These are phyloP conservation scores for Semnopithecus entellus DNA, from an alignment of 2,113 vertebrate genomes.

Conservation along the genomic window DNA sequence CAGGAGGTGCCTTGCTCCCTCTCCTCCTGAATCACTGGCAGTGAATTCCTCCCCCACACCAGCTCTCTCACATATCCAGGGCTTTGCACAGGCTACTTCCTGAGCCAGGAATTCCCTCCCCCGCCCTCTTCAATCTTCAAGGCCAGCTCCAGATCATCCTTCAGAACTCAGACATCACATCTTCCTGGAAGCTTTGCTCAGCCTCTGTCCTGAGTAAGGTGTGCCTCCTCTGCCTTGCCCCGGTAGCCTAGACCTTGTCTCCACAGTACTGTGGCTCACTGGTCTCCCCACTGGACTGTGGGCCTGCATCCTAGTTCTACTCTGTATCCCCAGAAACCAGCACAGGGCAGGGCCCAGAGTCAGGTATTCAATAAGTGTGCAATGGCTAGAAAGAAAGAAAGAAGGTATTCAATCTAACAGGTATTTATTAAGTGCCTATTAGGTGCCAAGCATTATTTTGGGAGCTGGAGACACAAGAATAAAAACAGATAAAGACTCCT, in stretches of 20 bases:
- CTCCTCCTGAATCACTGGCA: constrained; percentile 28
- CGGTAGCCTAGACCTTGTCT: not conserved
- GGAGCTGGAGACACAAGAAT: not conserved
- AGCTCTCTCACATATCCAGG: not conserved
- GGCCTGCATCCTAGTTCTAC: not conserved
- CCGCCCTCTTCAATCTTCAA: not conserved
- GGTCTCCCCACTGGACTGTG: not conserved
- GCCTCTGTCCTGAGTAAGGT: not conserved
- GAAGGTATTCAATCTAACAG: not conserved
- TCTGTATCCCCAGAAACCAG: not conserved
- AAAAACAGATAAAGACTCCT: not conserved
- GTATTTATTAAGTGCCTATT: not conserved
- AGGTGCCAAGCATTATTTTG: constrained; percentile 2
- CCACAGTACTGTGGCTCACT: not conserved
- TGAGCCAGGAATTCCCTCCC: constrained; percentile 35
- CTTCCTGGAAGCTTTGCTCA: not conserved
- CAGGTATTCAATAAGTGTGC: not conserved
- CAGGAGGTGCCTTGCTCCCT: not conserved
- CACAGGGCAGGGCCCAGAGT: not conserved
- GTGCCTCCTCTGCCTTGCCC: not conserved
- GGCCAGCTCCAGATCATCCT: not conserved
- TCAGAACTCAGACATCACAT: constrained; percentile 25
- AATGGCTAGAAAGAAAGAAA: not conserved
- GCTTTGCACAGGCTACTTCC: not conserved
- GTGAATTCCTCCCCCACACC: not conserved